A percentile compares a stretch with the other conserved stretches of the same genome.
Conservation (phyloP, 2,888 invertebrate species). For the Sarcophaga caerulescens region DNA sequence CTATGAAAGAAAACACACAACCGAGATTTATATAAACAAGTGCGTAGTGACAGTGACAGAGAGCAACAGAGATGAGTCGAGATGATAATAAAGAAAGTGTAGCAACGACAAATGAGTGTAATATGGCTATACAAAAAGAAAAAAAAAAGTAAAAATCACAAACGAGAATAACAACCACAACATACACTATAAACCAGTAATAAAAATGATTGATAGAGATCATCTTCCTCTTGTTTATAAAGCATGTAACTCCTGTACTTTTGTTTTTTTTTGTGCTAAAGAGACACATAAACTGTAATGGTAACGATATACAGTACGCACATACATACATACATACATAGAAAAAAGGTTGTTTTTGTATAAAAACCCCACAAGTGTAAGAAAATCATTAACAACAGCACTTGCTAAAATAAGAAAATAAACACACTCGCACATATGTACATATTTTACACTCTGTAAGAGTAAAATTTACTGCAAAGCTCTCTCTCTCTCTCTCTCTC, state of each 20-base stretch:
- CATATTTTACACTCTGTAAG: not conserved
- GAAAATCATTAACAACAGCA: slow-evolving; percentile 43
- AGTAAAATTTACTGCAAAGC: not conserved
- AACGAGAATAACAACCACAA: not conserved
- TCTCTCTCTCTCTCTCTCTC: not conserved
- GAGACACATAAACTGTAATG: too few species aligned
- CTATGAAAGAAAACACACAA: too few species aligned
- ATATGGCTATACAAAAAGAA: slow-evolving; percentile 35
- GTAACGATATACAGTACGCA: too few species aligned
- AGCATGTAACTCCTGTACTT: too few species aligned
- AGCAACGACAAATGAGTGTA: slow-evolving; percentile 39
- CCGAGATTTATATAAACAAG: too few species aligned
- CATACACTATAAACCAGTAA: not conserved
- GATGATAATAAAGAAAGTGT: not conserved
- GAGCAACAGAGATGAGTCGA: too few species aligned
- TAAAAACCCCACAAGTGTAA: slow-evolving; percentile 26
- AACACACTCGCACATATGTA: not conserved
- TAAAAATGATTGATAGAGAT: not conserved
- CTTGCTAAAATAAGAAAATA: slow-evolving; percentile 24
- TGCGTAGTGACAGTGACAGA: too few species aligned
- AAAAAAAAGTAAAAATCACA: slow-evolving; percentile 3
- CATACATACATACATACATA: too few species aligned
- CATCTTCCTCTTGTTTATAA: not conserved
- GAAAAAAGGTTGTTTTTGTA: too few species aligned
- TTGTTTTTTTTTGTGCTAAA: too few species aligned